These are phyloP conservation scores for Platycercus adscitus DNA, from an alignment of 2,113 vertebrate species.

Conservation along the genomic window DNA sequence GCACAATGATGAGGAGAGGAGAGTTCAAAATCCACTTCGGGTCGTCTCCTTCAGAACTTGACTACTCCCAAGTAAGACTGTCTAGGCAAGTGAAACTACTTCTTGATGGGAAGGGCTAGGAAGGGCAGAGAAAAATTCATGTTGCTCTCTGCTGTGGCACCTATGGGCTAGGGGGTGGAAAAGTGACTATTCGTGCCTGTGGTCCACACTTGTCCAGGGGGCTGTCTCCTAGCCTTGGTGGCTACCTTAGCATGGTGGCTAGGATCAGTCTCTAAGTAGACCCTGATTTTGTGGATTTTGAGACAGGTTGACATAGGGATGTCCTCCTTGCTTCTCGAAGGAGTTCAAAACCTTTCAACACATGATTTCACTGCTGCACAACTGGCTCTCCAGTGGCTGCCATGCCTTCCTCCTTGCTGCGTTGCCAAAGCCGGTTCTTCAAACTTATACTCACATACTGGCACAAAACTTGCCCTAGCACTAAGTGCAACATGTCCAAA, in stretches of 20 bases:
- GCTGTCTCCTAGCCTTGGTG: background rate
- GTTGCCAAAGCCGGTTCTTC: background rate
- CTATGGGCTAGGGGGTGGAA: background rate
- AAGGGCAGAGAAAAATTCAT: background rate
- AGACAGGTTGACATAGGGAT: background rate
- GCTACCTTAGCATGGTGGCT: background rate
- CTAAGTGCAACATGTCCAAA: background rate
- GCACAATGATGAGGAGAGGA: background rate
- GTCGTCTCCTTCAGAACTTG: background rate
- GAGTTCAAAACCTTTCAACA: background rate
- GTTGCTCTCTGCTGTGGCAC: background rate
- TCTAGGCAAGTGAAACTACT: background rate
- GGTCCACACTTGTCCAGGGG: background rate
- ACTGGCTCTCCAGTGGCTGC: background rate
- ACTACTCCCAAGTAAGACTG: background rate
- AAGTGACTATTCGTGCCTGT: background rate
- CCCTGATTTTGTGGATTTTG: background rate
- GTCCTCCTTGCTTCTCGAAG: background rate
- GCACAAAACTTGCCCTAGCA: background rate
- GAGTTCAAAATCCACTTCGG: background rate
- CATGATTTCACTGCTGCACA: background rate
- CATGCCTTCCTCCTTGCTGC: background rate
- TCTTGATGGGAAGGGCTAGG: background rate
- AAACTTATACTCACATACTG: background rate
- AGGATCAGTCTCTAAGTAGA: background rate